phyloP scores from a whole-genome alignment of 1,140 invertebrate species.

The Babylonia areolata region DNA sequence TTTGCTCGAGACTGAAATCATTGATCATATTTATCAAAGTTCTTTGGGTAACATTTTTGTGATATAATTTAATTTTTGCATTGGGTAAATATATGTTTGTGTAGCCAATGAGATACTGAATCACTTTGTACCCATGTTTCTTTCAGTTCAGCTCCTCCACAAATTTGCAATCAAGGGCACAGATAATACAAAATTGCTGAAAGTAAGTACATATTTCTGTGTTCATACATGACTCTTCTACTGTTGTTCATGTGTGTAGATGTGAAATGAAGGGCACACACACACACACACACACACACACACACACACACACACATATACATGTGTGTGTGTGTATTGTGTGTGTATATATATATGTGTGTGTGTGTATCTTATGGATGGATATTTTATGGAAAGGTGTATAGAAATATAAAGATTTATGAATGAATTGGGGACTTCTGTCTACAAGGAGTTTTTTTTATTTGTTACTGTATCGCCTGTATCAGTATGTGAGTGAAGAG shows the following conservation, averaged over 20 bases:
- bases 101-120: not conserved
- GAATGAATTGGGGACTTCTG: not conserved
- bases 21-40: no score
- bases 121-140: constrained; percentile 39
- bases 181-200: constrained; percentile 93
- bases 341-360: not conserved
- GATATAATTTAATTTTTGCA: not conserved
- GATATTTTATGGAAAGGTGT: not conserved
- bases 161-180: constrained; percentile 94
- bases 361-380: not conserved
- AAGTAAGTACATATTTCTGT: constrained; percentile 76
- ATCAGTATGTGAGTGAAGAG: no score
- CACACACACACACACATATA: no score
- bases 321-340: not conserved
- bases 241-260: no score
- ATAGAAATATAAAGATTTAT: not conserved
- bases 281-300: no score
- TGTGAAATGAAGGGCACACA: no score
- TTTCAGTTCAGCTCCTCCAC: constrained; percentile 95
- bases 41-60: no score
- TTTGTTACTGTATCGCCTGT: no score
- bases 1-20: no score
- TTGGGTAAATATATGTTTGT: not conserved
- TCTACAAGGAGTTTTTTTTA: not conserved
- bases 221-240: not conserved